Conservation (phyloP, 1,140 invertebrate genomes). For the Drosophila pruinosa region DNA sequence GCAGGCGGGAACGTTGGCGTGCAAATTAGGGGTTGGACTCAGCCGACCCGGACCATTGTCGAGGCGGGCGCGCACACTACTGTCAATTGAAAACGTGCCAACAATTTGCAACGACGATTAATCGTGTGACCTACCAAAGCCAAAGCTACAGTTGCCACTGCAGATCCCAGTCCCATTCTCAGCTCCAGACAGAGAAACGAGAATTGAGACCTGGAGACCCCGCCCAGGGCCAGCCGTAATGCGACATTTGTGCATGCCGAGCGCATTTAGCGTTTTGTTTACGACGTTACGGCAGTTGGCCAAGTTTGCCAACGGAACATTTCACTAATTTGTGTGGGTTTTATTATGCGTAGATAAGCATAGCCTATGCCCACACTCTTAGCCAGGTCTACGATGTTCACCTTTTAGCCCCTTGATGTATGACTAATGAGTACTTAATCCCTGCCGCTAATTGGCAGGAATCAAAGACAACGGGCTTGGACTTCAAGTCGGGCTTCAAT, state of each 20-base stretch:
- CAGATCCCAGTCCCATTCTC: not conserved
- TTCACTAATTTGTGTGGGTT: conserved; percentile 67
- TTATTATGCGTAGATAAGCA: conserved; percentile 60
- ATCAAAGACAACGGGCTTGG: not conserved
- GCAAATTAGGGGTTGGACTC: conserved; percentile 74
- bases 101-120: conserved; percentile 83
- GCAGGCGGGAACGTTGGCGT: conserved; percentile 26
- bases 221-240: not conserved
- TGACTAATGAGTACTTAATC: conserved; percentile 69
- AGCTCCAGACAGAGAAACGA: not conserved
- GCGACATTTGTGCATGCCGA: conserved; percentile 54
- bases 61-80: conserved; percentile 36
- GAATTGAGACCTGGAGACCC: not conserved
- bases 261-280: conserved; percentile 72
- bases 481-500: not conserved
- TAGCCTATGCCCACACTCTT: not conserved
- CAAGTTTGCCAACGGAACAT: conserved; percentile 41
- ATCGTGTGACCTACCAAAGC: conserved; percentile 72
- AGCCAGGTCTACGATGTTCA: not conserved
- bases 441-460: conserved; percentile 59
- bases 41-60: conserved; percentile 27
- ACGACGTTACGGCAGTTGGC: conserved; percentile 55
- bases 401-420: conserved; percentile 23
- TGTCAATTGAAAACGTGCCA: conserved; percentile 83
- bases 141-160: conserved; percentile 40